These are phyloP conservation scores for Harpalus rufipes DNA, from an alignment of 2,888 invertebrate genomes.

Conservation along the genomic window DNA sequence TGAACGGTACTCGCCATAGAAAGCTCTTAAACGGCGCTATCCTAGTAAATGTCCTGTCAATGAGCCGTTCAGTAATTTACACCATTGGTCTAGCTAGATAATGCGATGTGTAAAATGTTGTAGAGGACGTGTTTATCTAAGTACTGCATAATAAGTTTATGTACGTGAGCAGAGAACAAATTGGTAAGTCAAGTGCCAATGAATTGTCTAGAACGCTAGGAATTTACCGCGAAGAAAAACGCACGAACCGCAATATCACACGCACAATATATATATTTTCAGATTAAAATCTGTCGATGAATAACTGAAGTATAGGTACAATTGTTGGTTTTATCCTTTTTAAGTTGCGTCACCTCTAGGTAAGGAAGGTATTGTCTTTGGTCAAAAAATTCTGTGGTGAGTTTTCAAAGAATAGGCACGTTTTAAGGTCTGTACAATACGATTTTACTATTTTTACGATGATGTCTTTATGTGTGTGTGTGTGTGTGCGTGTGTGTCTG, in stretches of 20 bases:
- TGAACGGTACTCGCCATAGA: constrained; percentile 42
- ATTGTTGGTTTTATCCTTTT: too few relatives aligned
- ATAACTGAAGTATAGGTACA: too few relatives aligned
- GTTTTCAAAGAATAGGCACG: too few relatives aligned
- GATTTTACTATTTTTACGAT: too few relatives aligned
- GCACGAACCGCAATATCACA: not conserved
- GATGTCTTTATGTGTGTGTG: too few relatives aligned
- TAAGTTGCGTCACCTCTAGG: too few relatives aligned
- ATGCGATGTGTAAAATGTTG: constrained; percentile 23
- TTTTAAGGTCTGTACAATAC: too few relatives aligned
- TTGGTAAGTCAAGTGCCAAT: constrained; percentile 25
- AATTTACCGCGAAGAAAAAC: constrained; percentile 3
- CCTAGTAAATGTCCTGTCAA: constrained; percentile 30
- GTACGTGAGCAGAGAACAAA: constrained; percentile 32
- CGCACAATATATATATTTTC: not conserved
- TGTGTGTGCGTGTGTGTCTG: too few relatives aligned
- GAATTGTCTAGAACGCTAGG: constrained; percentile 23
- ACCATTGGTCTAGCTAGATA: constrained; percentile 7
- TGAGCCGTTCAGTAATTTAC: constrained; percentile 48
- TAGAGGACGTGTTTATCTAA: constrained; percentile 45
- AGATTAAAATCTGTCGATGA: not conserved
- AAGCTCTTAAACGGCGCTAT: constrained; percentile 57
- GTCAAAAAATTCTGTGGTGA: too few relatives aligned
- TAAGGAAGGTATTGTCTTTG: too few relatives aligned
- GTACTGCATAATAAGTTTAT: constrained; percentile 41